phyloP scores from a whole-genome alignment of 2,888 invertebrate species.

The Sturmia bella region DNA sequence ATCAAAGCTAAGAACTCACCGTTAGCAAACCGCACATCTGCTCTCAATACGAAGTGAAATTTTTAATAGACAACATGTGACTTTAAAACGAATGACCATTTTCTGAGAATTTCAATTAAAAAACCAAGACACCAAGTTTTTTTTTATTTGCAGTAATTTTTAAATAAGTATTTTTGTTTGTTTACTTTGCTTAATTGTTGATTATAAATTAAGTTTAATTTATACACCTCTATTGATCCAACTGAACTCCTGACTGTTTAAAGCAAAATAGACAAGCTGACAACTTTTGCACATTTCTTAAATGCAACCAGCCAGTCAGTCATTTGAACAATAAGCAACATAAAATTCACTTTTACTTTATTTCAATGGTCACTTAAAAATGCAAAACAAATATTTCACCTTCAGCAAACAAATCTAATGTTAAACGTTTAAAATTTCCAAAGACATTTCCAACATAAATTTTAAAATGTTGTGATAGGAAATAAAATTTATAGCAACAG shows the following conservation, averaged over 20 bases:
- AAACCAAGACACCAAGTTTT: no score
- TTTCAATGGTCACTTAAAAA: conserved; percentile 4
- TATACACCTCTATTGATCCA: neutral
- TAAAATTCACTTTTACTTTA: conserved; percentile 72
- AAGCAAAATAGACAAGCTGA: neutral
- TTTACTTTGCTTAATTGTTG: no score
- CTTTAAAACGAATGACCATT: no score
- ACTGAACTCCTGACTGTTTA: neutral
- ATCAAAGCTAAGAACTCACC: no score
- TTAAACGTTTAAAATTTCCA: conserved; percentile 58
- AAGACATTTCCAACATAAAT: conserved; percentile 57
- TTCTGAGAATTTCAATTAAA: no score
- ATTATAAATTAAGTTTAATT: no score
- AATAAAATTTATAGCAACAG: conserved; percentile 80
- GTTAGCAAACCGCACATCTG: no score
- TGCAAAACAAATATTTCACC: conserved; percentile 26
- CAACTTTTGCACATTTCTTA: neutral
- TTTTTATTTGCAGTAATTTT: no score
- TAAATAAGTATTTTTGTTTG: no score
- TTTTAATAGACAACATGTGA: no score
- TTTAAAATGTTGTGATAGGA: conserved; percentile 77
- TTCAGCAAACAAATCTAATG: conserved; percentile 38
- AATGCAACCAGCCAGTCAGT: neutral
- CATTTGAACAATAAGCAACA: conserved; percentile 38
- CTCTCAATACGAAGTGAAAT: no score